Evolutionary conservation across 1,140 invertebrate genomes (phyloP).

Genomic region (Scylla paramamosain): DNA sequence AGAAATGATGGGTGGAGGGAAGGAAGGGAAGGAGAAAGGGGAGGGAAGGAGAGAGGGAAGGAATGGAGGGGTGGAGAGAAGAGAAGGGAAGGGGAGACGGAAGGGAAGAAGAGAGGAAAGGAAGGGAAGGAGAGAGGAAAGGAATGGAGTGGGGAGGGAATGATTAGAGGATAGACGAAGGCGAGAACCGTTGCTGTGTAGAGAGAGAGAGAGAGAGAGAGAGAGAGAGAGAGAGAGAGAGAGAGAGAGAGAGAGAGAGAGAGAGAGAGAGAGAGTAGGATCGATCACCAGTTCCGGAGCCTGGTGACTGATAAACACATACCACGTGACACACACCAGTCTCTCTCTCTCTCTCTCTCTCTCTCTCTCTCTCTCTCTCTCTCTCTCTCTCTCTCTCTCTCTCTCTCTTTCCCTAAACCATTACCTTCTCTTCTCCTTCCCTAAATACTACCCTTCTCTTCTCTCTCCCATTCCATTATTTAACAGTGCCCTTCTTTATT

Average conservation of each 20-base stretch:
- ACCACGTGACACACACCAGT: too few species aligned
- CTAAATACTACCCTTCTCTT: too few species aligned
- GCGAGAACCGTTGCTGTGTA: background rate
- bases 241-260: constrained; percentile 8
- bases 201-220: constrained; percentile 8
- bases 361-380: too few species aligned
- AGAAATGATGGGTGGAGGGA: too few species aligned
- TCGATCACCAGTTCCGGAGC: too few species aligned
- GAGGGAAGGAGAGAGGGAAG: background rate
- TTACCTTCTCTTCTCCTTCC: too few species aligned
- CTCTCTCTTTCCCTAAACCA: too few species aligned
- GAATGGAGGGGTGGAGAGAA: background rate
- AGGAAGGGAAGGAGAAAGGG: background rate
- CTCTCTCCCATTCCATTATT: too few species aligned
- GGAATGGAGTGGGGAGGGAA: background rate
- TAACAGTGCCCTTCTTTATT: too few species aligned
- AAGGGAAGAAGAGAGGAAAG: background rate
- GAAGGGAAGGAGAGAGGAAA: background rate
- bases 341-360: too few species aligned
- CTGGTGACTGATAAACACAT: too few species aligned
- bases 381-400: too few species aligned
- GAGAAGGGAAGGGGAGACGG: background rate
- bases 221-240: background rate
- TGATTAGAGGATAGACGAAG: background rate
- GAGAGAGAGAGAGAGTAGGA: background rate